These are phyloP conservation scores for Cathartes aura DNA, from an alignment of 2,113 vertebrate genomes.

Conservation along the genomic window DNA sequence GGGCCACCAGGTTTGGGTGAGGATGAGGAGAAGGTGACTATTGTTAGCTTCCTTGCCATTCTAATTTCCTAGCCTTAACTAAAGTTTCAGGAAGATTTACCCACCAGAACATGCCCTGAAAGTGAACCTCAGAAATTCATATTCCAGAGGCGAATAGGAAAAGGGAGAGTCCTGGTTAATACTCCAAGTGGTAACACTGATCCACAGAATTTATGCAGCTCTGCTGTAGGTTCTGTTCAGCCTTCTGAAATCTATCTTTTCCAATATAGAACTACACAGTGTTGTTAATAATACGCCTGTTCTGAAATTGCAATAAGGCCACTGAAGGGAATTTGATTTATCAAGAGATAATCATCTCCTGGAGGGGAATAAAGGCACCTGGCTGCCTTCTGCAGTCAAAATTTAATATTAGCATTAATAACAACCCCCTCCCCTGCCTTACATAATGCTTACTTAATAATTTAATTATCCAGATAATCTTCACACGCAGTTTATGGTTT, in stretches of 20 bases:
- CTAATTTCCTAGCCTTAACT: neutral
- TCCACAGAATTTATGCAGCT: neutral
- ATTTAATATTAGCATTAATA: slow-evolving; percentile 24
- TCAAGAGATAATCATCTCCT: slow-evolving; percentile 7
- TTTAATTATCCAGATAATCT: slow-evolving; percentile 33
- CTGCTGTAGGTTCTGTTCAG: neutral
- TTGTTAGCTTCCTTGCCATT: neutral
- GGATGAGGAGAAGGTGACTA: fast-evolving
- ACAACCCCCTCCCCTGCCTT: neutral
- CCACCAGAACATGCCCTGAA: neutral
- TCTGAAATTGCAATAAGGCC: neutral
- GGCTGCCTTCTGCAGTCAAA: slow-evolving; percentile 18
- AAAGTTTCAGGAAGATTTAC: neutral
- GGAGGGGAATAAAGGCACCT: slow-evolving; percentile 18
- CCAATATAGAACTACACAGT: neutral
- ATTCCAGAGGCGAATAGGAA: neutral
- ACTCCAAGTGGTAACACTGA: neutral
- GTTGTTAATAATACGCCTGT: neutral
- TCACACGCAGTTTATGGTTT: neutral
- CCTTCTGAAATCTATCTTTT: neutral
- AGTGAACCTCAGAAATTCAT: neutral
- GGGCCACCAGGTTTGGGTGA: neutral
- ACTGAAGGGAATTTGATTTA: slow-evolving; percentile 4
- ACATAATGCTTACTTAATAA: neutral
- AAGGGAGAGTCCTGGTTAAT: neutral